Base-by-base conservation (phyloP, 2,888 invertebrate species). In the Strigamia crassipes region DNA sequence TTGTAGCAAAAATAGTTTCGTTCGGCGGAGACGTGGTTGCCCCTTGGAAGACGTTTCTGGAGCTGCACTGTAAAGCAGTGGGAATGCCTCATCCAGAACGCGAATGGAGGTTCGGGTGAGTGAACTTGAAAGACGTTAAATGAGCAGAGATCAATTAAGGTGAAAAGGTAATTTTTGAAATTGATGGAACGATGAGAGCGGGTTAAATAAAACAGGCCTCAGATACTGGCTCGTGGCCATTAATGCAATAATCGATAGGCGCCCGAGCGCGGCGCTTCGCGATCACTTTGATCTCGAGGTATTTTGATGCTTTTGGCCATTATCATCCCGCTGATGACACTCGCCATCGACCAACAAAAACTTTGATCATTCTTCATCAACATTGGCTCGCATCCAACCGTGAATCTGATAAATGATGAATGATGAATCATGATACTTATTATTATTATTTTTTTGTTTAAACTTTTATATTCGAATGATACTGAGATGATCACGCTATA, bases 1-100 rank as follows among this genome's bases (percentile, higher is more conserved):
- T 96, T 82, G 95, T 96, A 78, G 97, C 97, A 1, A 95, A 95
- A 88, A 96, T 97, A 85, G 96, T 96, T 77, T 96, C 96, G 0
- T 97, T 97, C 88, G 96, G 97, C 87, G 94, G 95, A 87, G 93
- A 93, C n/a, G 94, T 96, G 87, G 94, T 85, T 4, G 81, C 79
- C 9, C 66, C 73, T 78, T 38, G 61, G 38, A 95, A 95, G 89
- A 95, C 96, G 89, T 95, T 96, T 86, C 94, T 96, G 0, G 95
- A 94, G 85, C 89, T 97, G 86, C 96, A 96, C 0, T 97, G 97
- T 86, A 90, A 95, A 31, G 94, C 96, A 81, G 96, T 97, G 66
- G 97, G 97, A 18, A 93, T 95, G 41, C 97, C 97, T 18, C 92
- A 93, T 79, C 97, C 97, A 0, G 93, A 94, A 85, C 94, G 96